Evolutionary conservation across 1,140 invertebrate genomes (phyloP), one percentile per base, ranked within the genome.

Genomic region (Arctopsyche grandis): DNA sequence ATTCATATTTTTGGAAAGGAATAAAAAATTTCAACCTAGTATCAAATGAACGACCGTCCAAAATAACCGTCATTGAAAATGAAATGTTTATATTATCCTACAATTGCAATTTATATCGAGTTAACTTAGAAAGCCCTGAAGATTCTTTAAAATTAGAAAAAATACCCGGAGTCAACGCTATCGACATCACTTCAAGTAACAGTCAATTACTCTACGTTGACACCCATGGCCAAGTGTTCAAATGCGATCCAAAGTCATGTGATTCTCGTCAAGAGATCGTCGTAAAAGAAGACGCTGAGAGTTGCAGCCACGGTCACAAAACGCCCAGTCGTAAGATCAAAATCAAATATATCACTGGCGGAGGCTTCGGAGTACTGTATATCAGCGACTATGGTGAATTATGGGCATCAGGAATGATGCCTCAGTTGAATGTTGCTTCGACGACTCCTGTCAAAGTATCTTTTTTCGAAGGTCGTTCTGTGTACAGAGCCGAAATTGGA

Each of bases 321-420:
- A 90, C 90, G 80, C 88, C 89, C 29, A 91, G 89, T 84, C 89
- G 88, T 79, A 89, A 90, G 85, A 88, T 91, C 16, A 92, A 90
- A 85, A 89, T 93, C 46, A 90, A 90, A 83, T 89, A 89, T 82
- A 86, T 94, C 77, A 89, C 90, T 9, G 89, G 90, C 58, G 91
- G 88, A 82, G 90, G 91, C 82, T 90, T 89, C 84, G 89, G 91
- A 7, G 86, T 90, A 76, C 86, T 94, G 7, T 93, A 91, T 85
- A 89, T 93, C 22, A 92, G 91, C 43, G 91, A 92, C 82, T 90
- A 87, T 85, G 92, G 92, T 21, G 91, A 94, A 79, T 85, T 95
- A 9, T 95, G 93, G 93, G 92, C 91, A 0, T 93, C 90, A 82
- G 94, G 94, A 56, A 85, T 88, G 83, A 93, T 94, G 85, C 90